These are phyloP conservation scores for Eulimnadia texana DNA, from an alignment of 1,140 invertebrate species.

Conservation along the genomic window DNA sequence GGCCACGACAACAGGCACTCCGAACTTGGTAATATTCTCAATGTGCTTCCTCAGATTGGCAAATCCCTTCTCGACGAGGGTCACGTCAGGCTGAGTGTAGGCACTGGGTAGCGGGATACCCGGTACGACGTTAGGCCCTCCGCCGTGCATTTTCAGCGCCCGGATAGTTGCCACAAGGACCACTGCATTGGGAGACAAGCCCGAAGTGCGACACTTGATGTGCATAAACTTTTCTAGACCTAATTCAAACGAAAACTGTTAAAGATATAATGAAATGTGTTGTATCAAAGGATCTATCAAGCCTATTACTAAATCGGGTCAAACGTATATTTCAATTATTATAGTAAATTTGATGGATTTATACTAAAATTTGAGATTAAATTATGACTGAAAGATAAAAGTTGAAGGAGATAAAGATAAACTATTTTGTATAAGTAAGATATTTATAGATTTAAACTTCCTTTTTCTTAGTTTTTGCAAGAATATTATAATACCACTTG, in stretches of 20 bases:
- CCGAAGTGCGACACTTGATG: constrained; percentile 90
- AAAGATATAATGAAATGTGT: not conserved
- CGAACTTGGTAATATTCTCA: constrained; percentile 75
- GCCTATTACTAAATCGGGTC: too few relatives aligned
- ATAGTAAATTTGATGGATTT: too few relatives aligned
- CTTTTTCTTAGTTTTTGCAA: too few relatives aligned
- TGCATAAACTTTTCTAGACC: constrained; percentile 98
- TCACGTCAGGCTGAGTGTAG: constrained; percentile 78
- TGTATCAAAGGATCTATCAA: not conserved
- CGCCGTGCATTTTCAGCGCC: constrained; percentile 97
- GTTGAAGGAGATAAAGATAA: too few relatives aligned
- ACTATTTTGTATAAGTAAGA: too few relatives aligned
- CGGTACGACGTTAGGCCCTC: constrained; percentile 73
- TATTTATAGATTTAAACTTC: too few relatives aligned
- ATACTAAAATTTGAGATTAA: too few relatives aligned
- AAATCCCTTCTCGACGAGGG: constrained; percentile 72
- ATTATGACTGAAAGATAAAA: too few relatives aligned
- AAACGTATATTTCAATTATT: too few relatives aligned
- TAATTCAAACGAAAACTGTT: constrained; percentile 21
- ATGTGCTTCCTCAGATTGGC: constrained; percentile 90
- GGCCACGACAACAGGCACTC: constrained; percentile 88
- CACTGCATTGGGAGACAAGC: constrained; percentile 69
- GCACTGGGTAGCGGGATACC: constrained; percentile 67
- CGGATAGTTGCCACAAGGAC: constrained; percentile 87
- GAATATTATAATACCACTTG: too few relatives aligned